Conservation (phyloP, 64 coral and sea anemone species). For the Pocillopora verrucosa region DNA sequence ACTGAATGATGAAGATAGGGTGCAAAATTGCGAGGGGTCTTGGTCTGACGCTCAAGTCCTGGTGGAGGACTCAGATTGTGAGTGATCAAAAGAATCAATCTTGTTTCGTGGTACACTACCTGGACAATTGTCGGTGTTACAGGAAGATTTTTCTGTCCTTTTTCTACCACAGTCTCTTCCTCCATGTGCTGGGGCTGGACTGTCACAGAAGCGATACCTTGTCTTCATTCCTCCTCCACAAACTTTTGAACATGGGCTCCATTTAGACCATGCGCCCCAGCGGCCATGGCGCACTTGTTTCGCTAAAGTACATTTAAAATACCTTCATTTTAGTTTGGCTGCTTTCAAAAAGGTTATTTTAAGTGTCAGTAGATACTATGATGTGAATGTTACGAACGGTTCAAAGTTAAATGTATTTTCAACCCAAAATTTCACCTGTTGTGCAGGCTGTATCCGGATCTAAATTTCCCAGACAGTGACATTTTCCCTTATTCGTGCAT, state of each 20-base stretch:
- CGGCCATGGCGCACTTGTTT: constrained; percentile 31
- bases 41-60: too few relatives aligned
- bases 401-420: too few relatives aligned
- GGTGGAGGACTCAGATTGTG: too few relatives aligned
- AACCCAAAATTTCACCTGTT: constrained; percentile 33
- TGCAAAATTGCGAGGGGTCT: too few relatives aligned
- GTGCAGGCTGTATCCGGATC: constrained; percentile 49
- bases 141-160: neutral
- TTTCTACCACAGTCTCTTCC: constrained; percentile 17
- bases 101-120: neutral
- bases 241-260: constrained; percentile 27
- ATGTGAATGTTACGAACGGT: too few relatives aligned
- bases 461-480: constrained; percentile 58
- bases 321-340: neutral
- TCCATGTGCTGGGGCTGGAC: constrained; percentile 10
- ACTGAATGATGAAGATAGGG: too few relatives aligned
- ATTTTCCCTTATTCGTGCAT: constrained; percentile 62
- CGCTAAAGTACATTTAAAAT: neutral
- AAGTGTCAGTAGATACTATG: too few relatives aligned
- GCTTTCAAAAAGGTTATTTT: neutral
- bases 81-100: too few relatives aligned
- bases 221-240: constrained; percentile 36
- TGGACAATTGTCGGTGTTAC: constrained; percentile 19
- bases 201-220: constrained; percentile 34
- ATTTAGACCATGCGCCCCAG: constrained; percentile 49